phyloP scores from a whole-genome alignment of 2,113 vertebrate species.

The Malurus melanocephalus region DNA sequence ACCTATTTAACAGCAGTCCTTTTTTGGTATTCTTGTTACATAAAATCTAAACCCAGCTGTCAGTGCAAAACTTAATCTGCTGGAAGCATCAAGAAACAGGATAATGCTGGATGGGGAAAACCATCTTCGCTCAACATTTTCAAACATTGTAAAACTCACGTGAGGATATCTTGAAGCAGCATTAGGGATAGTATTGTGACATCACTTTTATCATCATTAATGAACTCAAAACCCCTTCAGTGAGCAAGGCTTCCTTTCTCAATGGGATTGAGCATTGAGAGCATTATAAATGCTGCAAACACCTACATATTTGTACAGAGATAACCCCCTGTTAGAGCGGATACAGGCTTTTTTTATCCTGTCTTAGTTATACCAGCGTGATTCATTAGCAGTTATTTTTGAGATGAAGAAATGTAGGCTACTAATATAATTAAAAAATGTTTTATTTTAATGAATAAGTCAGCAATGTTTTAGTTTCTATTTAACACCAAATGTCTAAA shows the following conservation, averaged over 20 bases:
- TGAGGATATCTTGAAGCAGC: background rate
- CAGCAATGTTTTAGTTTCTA: constrained; percentile 20
- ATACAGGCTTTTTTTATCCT: constrained; percentile 65
- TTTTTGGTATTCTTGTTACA: background rate
- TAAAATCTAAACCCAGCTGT: background rate
- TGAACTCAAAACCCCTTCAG: background rate
- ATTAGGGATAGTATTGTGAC: background rate
- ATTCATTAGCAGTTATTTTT: constrained; percentile 71
- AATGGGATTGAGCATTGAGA: constrained; percentile 33
- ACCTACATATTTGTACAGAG: constrained; percentile 69
- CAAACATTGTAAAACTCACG: background rate
- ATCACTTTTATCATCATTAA: background rate
- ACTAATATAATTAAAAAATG: constrained; percentile 62
- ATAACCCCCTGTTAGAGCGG: constrained; percentile 57
- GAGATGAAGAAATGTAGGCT: constrained; percentile 59
- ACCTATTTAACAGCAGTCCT: background rate
- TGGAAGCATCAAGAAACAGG: background rate
- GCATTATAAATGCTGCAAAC: constrained; percentile 33
- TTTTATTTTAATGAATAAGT: constrained; percentile 50
- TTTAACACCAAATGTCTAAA: constrained; percentile 36
- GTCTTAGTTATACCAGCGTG: constrained; percentile 73
- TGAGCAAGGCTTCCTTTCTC: constrained; percentile 31
- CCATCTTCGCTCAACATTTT: background rate
- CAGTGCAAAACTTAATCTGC: background rate
- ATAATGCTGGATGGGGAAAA: background rate